A percentile compares a stretch with the other conserved stretches of the same genome.
Conservation (phyloP, 2,797 vertebrate species). For the Siniperca undulata region DNA sequence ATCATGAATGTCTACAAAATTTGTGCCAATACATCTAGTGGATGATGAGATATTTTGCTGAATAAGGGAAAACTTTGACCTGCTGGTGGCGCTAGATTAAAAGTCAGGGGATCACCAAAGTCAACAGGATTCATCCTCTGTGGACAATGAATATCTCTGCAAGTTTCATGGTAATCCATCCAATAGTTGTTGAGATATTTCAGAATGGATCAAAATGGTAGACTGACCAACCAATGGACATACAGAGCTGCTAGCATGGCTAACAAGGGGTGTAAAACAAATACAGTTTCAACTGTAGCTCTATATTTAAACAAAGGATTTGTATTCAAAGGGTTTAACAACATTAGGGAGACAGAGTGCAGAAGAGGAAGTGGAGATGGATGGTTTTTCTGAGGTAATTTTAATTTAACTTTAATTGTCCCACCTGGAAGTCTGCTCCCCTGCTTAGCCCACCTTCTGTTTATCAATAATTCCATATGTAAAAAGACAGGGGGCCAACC, state of each 20-base stretch:
- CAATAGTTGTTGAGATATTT: neutral
- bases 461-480: slow-evolving; percentile 61
- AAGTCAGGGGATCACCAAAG: neutral
- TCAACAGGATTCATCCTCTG: too few species aligned
- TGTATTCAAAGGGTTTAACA: slow-evolving; percentile 27
- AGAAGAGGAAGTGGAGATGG: slow-evolving; percentile 62
- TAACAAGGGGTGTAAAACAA: slow-evolving; percentile 11
- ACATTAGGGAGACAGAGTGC: neutral
- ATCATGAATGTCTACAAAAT: neutral
- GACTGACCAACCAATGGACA: neutral
- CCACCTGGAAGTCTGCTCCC: slow-evolving; percentile 64
- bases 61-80: neutral
- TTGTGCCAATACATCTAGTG: neutral
- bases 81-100: neutral
- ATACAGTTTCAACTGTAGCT: neutral
- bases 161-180: neutral
- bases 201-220: neutral
- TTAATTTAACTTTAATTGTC: slow-evolving; percentile 72
- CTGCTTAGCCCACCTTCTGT: slow-evolving; percentile 54
- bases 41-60: neutral
- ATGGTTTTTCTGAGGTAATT: slow-evolving; percentile 48
- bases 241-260: neutral
- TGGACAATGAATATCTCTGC: neutral
- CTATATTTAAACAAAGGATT: slow-evolving; percentile 8
- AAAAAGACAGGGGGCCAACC: slow-evolving; percentile 20